Base-by-base conservation (phyloP, 1,140 invertebrate species). In the Aphaenogaster rudis region DNA sequence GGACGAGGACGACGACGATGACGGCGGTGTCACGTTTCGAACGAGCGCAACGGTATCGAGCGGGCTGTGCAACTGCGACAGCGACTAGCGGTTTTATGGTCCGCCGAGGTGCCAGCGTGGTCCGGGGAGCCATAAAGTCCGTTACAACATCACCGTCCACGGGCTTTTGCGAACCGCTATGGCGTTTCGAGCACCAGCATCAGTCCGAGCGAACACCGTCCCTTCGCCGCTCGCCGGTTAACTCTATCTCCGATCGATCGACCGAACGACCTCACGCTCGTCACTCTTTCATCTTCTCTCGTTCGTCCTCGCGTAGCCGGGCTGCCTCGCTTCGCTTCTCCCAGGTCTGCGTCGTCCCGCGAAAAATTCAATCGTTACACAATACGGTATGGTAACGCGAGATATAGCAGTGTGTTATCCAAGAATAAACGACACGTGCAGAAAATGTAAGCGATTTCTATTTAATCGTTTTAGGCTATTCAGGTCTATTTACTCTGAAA, bases 221-320 rank as follows among this genome's bases (percentile, higher is more conserved):
- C 45, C 36, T 36, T 77, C 72, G 59, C 39, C 59, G 45, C 71
- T 85, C 61, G 50, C 78, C 63, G 78, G 54, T 72, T 50, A 61
- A 48, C 69, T 81, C 61, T 79, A 79, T 79, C 76, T 61, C 61
- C 87, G 72, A 66, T 87, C 85, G 59, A 81, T 86, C 86, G 71
- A 42, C 33, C 76, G 69, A 67, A 54, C 71, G 57, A 63, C 81
- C 45, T 72, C 66, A n/a, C 52, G 39, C 50, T 42, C 66, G 66
- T 21, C 9, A 6, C 48, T 57, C 45, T 84, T 50, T 84, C 42
- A 76, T 76, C 57, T 59, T 39, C 63, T 74, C 17, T 7, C n/a
- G 39, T 77, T 86, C 39, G 57, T 50, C 52, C 76, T 52, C 48
- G n/a, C 59, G 21, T n/a, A 63, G 28, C 61, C 67, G 52, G 13